phyloP scores from a whole-genome alignment of 2,888 invertebrate genomes.

The Acronicta aceris region DNA sequence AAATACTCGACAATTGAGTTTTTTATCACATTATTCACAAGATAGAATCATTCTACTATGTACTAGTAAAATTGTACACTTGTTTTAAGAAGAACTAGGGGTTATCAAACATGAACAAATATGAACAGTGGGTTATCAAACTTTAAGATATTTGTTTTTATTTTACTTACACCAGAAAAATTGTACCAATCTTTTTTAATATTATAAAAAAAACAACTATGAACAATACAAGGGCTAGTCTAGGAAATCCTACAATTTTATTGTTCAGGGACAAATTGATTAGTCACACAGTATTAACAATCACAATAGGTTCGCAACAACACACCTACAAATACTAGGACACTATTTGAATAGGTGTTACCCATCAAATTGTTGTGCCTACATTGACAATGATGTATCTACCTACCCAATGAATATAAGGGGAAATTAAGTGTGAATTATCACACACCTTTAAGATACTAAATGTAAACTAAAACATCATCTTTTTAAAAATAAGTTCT shows the following conservation, averaged over 20 bases:
- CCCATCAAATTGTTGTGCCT: slow-evolving; percentile 4
- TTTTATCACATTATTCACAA: too few relatives aligned
- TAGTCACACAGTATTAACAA: slow-evolving; percentile 41
- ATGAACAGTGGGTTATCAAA: too few relatives aligned
- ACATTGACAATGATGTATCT: slow-evolving; percentile 21
- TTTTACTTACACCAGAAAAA: too few relatives aligned
- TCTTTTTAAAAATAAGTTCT: not conserved
- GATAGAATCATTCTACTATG: too few relatives aligned
- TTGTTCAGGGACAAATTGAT: slow-evolving; percentile 46
- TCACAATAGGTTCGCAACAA: slow-evolving; percentile 38
- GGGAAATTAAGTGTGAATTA: slow-evolving; percentile 29
- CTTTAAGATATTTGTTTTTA: too few relatives aligned
- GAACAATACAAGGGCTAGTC: slow-evolving; percentile 24
- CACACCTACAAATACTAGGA: not conserved
- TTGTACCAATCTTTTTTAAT: too few relatives aligned
- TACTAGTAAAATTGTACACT: too few relatives aligned
- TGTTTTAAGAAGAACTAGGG: too few relatives aligned
- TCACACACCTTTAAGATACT: slow-evolving; percentile 18
- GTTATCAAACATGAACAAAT: too few relatives aligned
- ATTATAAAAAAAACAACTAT: too few relatives aligned
- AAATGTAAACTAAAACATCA: not conserved
- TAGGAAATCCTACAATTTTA: slow-evolving; percentile 51
- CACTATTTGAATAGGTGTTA: slow-evolving; percentile 2
- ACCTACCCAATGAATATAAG: slow-evolving; percentile 34
- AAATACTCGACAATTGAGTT: too few relatives aligned